Evolutionary conservation across 2,113 vertebrate species (phyloP).

Genomic region (Numida meleagris): DNA sequence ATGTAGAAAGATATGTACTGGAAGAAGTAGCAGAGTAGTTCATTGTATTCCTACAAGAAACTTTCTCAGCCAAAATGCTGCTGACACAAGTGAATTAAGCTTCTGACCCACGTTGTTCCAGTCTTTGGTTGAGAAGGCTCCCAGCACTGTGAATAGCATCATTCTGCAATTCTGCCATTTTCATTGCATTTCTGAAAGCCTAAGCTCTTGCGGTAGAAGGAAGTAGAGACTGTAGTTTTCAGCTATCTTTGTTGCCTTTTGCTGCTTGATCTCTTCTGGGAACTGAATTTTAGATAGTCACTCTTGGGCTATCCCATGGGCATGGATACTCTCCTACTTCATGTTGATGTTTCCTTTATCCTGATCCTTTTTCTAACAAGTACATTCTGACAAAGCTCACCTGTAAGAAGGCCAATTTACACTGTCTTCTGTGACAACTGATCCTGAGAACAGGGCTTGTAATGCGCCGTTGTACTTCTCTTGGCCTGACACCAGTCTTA

Average conservation of each 20-base stretch:
- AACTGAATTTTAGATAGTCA: not conserved
- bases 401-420: not conserved
- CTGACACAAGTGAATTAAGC: not conserved
- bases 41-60: not conserved
- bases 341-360: not conserved
- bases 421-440: not conserved
- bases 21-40: not conserved
- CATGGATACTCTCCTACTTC: not conserved
- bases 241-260: not conserved
- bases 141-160: not conserved
- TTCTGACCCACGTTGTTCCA: not conserved
- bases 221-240: not conserved
- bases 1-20: accelerated
- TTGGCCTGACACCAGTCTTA: not conserved
- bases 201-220: not conserved
- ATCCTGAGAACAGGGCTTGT: not conserved
- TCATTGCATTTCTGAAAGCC: not conserved
- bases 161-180: not conserved
- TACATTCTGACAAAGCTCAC: not conserved
- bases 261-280: not conserved
- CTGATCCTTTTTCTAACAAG: not conserved
- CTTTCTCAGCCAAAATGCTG: not conserved
- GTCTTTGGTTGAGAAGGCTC: not conserved
- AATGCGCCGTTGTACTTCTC: not conserved
- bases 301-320: not conserved